A percentile compares a stretch with the other conserved stretches of the same genome.
Conservation (phyloP, 2,797 vertebrate species). For the Holocentrus rufus region DNA sequence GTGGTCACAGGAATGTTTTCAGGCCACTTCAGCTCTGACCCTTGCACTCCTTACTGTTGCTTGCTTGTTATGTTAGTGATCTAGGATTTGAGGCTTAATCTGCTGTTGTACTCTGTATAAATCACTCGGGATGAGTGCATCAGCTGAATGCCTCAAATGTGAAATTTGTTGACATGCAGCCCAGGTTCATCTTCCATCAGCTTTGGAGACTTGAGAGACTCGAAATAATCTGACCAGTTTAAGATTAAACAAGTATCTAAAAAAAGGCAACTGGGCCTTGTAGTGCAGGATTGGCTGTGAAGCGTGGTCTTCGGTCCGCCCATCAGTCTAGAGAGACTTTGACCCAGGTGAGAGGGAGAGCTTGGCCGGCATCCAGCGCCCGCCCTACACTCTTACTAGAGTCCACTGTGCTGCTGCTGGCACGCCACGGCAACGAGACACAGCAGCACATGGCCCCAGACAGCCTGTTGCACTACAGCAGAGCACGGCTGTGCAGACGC, state of each 20-base stretch:
- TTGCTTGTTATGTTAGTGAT: slow-evolving; percentile 19
- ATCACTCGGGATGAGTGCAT: slow-evolving; percentile 36
- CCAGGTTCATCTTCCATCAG: slow-evolving; percentile 7
- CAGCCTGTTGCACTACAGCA: slow-evolving; percentile 22
- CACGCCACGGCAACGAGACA: slow-evolving; percentile 46
- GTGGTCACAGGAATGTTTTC: slow-evolving; percentile 20
- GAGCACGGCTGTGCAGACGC: slow-evolving; percentile 3
- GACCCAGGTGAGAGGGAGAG: slow-evolving; percentile 55
- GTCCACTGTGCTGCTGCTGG: slow-evolving; percentile 47
- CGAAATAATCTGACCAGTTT: slow-evolving; percentile 48
- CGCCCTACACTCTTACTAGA: slow-evolving; percentile 39
- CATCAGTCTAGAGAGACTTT: slow-evolving; percentile 70
- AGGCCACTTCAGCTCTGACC: slow-evolving; percentile 29
- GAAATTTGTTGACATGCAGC: not conserved
- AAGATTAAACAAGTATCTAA: slow-evolving; percentile 17
- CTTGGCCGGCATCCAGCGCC: slow-evolving; percentile 58
- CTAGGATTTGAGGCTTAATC: slow-evolving; percentile 42
- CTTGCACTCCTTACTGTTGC: slow-evolving; percentile 12
- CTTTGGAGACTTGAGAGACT: slow-evolving; percentile 36
- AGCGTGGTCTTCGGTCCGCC: slow-evolving; percentile 42
- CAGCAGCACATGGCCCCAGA: slow-evolving; percentile 56
- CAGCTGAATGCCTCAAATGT: slow-evolving; percentile 31
- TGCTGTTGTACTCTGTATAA: slow-evolving; percentile 26
- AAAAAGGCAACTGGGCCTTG: slow-evolving; percentile 28
- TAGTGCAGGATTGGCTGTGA: slow-evolving; percentile 50